Evolutionary conservation across 2,113 vertebrate species (phyloP), one percentile per base, ranked within the genome.

Genomic region (Uropsilus gracilis): DNA sequence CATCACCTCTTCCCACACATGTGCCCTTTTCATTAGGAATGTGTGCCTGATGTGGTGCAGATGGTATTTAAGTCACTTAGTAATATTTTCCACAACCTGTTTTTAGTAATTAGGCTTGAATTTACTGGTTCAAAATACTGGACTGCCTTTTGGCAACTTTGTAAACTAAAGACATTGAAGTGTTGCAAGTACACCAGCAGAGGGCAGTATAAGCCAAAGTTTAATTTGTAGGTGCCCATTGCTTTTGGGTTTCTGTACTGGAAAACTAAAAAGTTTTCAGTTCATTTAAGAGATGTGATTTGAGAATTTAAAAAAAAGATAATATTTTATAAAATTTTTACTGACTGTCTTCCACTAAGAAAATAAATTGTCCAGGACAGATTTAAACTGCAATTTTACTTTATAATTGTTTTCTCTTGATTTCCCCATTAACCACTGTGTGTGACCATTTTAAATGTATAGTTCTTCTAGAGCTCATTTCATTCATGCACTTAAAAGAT

Each of bases 131-230:
- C 87, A 75, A 89, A 97, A 53, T 86, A 83, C 81, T 59, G 34
- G 46, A 18, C 39, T 94, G 50, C 55, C 59, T 94, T 83, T 89
- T 91, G 89, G 78, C 77, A 89, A 78, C 61, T 89, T 91, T 34
- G 89, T 96, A n/a, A 90, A 85, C 72, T 32, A 37, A 89, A 63
- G 72, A 78, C 63, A 39, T 80, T 77, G 88, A 83, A 82, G 53
- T 37, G 94, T 85, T 20, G 7, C 0, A 0, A 1, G 2, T 57
- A 2, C 0, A 32, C 97, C 98, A 97, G 85, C 98, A 99, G 98
- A 98, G 98, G 98, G 98, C 98, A 98, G 98, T 97, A 89, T 96
- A 97, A 88, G 98, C 94, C 97, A 96, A 97, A 8, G 13, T 48
- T 97, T 97, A 20, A 73, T 48, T 61, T n/a, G 3, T 28, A 44